A percentile compares a stretch with the other conserved stretches of the same genome.
These are phyloP conservation scores for Tupaia tana DNA, from an alignment of 2,113 vertebrate species.

Conservation along the genomic window DNA sequence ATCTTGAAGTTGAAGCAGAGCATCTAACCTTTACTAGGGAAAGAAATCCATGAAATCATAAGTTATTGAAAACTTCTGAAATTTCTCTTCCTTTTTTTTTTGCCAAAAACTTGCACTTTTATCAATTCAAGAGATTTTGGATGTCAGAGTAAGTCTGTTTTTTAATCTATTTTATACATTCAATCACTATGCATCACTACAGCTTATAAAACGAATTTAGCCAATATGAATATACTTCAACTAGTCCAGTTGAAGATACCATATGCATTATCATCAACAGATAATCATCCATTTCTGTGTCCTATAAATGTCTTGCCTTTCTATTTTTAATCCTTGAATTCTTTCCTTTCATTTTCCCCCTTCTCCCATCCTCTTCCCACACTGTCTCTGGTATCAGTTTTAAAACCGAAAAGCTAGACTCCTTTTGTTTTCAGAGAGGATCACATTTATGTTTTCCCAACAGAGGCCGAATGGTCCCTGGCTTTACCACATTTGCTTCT, in stretches of 20 bases:
- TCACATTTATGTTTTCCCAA: neutral
- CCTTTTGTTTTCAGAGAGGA: neutral
- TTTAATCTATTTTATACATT: no score
- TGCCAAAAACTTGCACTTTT: neutral
- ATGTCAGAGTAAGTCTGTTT: neutral
- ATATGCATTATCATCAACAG: no score
- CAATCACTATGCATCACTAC: no score
- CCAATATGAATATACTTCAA: no score
- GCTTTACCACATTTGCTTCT: neutral
- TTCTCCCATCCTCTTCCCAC: no score
- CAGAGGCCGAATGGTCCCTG: neutral
- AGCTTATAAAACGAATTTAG: no score
- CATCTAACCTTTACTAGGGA: neutral
- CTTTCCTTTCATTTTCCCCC: no score
- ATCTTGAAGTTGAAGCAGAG: constrained; percentile 28
- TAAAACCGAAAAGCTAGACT: neutral
- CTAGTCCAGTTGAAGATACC: no score
- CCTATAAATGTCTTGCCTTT: no score
- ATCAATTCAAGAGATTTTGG: constrained; percentile 23
- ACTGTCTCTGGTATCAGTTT: neutral
- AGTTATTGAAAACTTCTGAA: neutral
- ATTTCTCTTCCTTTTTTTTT: neutral
- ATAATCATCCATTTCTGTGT: no score
- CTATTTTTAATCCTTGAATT: no score
- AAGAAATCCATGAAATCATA: neutral